phyloP scores from a whole-genome alignment of 92 coral and sea anemone species.

The Epizoanthus fatuus region DNA sequence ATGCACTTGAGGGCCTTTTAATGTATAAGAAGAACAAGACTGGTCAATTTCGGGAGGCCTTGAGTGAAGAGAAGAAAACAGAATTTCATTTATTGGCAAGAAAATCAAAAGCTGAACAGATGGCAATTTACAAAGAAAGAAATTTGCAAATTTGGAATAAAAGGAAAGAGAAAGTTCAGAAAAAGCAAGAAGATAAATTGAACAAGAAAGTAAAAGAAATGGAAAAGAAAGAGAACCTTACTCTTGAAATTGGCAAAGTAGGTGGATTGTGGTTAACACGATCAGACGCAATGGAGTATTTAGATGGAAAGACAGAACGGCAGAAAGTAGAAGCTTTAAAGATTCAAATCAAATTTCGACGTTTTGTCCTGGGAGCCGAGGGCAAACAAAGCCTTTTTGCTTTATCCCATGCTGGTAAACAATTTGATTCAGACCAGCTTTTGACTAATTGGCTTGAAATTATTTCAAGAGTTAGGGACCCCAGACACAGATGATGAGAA shows the following conservation, averaged over 20 bases:
- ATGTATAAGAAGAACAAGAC: conserved; percentile 28
- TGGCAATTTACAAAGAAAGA: conserved; percentile 30
- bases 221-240: neutral
- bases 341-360: conserved; percentile 17
- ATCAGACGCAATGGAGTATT: conserved; percentile 10
- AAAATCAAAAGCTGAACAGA: conserved; percentile 14
- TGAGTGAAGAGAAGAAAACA: conserved; percentile 22
- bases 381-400: conserved; percentile 47
- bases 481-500: conserved; percentile 14
- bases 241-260: conserved; percentile 19
- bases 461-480: conserved; percentile 10
- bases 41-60: neutral
- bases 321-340: conserved; percentile 25
- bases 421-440: conserved; percentile 17
- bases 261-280: conserved; percentile 13
- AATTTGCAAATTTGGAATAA: conserved; percentile 21
- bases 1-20: conserved; percentile 32
- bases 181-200: conserved; percentile 14
- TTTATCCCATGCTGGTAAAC: conserved; percentile 34
- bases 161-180: conserved; percentile 28
- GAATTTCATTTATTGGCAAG: conserved; percentile 15
- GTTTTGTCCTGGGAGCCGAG: conserved; percentile 25
- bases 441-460: neutral
- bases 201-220: conserved; percentile 23
- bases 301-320: conserved; percentile 24